These are phyloP conservation scores for Cerastoderma edule DNA, from an alignment of 2,888 invertebrate genomes.

Conservation along the genomic window DNA sequence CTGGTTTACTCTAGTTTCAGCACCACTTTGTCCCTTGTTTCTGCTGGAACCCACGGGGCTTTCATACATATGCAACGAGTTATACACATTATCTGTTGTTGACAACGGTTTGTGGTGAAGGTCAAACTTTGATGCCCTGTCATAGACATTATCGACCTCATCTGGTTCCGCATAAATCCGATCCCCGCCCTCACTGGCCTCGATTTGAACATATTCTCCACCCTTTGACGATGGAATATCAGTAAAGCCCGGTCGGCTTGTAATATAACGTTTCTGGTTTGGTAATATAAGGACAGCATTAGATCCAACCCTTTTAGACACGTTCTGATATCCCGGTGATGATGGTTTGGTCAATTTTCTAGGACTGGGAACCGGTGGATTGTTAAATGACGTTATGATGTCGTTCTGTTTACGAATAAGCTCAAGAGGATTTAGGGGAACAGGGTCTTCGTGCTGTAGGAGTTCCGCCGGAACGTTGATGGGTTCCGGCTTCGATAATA, in stretches of 20 bases:
- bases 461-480: too few relatives aligned
- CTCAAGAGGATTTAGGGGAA: background rate
- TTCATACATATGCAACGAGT: slow-evolving; percentile 2
- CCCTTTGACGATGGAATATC: slow-evolving; percentile 20
- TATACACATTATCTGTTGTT: background rate
- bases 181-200: slow-evolving; percentile 14
- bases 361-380: slow-evolving; percentile 3
- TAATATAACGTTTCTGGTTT: slow-evolving; percentile 25
- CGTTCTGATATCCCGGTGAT: background rate
- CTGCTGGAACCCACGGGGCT: background rate
- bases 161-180: slow-evolving; percentile 31
- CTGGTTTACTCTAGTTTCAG: background rate
- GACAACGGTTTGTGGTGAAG: background rate
- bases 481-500: slow-evolving; percentile 5
- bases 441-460: background rate
- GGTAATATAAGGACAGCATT: slow-evolving; percentile 13
- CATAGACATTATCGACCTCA: slow-evolving; percentile 22
- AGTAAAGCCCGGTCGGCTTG: slow-evolving; percentile 43
- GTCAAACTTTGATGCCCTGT: slow-evolving; percentile 12
- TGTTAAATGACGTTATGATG: background rate
- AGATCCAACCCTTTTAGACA: background rate
- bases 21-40: background rate
- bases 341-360: background rate
- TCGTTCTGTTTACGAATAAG: background rate
- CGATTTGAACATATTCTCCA: slow-evolving; percentile 44